These are phyloP conservation scores for Polymixis flavicincta DNA, from an alignment of 2,888 invertebrate species.

Conservation along the genomic window DNA sequence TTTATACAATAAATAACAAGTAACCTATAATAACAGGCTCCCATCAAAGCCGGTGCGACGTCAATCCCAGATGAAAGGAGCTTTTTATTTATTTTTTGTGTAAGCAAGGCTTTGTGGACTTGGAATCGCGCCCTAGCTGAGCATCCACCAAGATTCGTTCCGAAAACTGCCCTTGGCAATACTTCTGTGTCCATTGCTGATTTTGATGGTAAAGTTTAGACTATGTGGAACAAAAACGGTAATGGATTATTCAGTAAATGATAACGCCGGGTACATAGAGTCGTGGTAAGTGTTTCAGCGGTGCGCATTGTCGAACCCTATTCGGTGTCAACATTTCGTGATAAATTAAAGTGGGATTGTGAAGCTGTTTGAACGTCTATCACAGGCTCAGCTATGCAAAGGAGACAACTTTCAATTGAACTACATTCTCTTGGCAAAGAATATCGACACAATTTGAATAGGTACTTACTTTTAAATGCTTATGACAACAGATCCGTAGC, in stretches of 20 bases:
- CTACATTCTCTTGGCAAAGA: slow-evolving; percentile 39
- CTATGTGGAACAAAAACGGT: neutral
- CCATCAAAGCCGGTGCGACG: slow-evolving; percentile 70
- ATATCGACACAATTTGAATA: slow-evolving; percentile 46
- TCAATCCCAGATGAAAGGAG: slow-evolving; percentile 76
- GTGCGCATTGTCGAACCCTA: slow-evolving; percentile 61
- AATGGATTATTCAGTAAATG: slow-evolving; percentile 17
- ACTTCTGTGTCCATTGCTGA: slow-evolving; percentile 26
- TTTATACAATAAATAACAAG: slow-evolving; percentile 70
- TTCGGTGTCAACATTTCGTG: slow-evolving; percentile 66
- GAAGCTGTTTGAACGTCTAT: slow-evolving; percentile 58
- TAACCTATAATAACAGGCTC: slow-evolving; percentile 71
- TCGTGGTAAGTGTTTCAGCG: slow-evolving; percentile 29
- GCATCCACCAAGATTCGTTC: slow-evolving; percentile 15
- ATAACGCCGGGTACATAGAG: neutral
- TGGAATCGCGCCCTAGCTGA: slow-evolving; percentile 55
- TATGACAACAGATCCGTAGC: slow-evolving; percentile 30
- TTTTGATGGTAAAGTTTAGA: neutral
- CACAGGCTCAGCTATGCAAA: slow-evolving; percentile 51
- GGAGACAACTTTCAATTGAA: slow-evolving; percentile 53
- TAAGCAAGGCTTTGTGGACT: slow-evolving; percentile 65
- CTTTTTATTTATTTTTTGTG: slow-evolving; percentile 71
- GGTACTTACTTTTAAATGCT: slow-evolving; percentile 28
- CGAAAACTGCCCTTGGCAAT: neutral
- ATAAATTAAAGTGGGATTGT: slow-evolving; percentile 67